Conservation (phyloP, 2,113 vertebrate genomes). For the Dissostichus mawsoni region DNA sequence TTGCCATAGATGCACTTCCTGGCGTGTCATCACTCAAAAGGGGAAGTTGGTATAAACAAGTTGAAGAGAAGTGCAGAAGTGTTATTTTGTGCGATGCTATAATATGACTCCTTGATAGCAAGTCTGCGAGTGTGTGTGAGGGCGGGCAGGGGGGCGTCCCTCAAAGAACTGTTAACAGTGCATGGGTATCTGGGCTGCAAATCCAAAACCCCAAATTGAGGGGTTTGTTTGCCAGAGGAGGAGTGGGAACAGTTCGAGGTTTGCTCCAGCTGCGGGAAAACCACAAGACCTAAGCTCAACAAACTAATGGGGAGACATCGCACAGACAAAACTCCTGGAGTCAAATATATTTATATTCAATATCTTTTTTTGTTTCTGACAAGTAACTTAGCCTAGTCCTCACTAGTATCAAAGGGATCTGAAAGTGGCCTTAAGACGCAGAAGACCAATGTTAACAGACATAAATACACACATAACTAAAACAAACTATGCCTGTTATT, state of each 20-base stretch:
- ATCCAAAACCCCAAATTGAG: slow-evolving; percentile 65
- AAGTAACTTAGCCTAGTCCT: neutral
- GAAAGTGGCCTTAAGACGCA: neutral
- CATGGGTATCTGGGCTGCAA: slow-evolving; percentile 43
- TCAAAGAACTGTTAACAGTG: slow-evolving; percentile 7
- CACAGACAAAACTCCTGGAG: neutral
- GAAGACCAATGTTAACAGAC: neutral
- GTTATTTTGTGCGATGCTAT: neutral
- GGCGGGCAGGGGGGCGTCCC: slow-evolving; percentile 2
- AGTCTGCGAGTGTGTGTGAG: neutral
- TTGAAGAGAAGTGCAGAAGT: neutral
- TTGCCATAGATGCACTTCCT: slow-evolving; percentile 68
- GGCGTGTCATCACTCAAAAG: slow-evolving; percentile 30
- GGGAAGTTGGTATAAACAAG: slow-evolving; percentile 44
- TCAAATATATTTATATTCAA: neutral
- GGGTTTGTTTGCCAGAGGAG: slow-evolving; percentile 55
- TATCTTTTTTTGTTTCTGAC: slow-evolving; percentile 1
- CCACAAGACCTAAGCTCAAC: slow-evolving; percentile 54
- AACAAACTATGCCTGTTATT: neutral
- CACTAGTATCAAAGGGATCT: no score
- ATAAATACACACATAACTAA: neutral
- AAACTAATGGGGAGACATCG: neutral
- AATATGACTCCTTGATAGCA: neutral
- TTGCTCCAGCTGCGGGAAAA: slow-evolving; percentile 47
- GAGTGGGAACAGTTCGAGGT: slow-evolving; percentile 56